Conservation (phyloP, 2,113 vertebrate species). For the Acanthisitta chloris region DNA sequence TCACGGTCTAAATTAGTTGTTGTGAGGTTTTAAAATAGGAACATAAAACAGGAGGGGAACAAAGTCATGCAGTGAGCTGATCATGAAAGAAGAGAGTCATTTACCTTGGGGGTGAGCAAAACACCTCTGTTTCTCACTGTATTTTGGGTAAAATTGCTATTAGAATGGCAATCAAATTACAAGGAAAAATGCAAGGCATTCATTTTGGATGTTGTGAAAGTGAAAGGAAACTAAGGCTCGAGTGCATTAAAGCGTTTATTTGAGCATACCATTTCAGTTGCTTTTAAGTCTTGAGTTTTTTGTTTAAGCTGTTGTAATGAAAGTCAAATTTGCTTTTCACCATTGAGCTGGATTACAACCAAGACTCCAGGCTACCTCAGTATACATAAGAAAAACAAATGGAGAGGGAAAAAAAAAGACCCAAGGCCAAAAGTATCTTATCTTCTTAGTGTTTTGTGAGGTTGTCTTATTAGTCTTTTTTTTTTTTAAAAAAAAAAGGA, state of each 20-base stretch:
- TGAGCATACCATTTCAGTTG: background rate
- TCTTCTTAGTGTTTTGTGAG: background rate
- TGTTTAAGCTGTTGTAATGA: background rate
- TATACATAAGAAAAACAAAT: background rate
- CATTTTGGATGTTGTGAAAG: background rate
- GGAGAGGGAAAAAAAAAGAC: fast-evolving
- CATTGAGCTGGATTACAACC: background rate
- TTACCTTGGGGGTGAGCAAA: background rate
- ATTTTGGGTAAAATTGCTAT: background rate
- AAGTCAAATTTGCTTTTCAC: background rate
- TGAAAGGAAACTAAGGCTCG: background rate
- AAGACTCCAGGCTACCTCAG: background rate
- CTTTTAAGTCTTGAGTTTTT: background rate
- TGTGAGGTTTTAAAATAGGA: background rate
- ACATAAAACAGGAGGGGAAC: background rate
- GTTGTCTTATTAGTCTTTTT: background rate
- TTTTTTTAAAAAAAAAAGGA: background rate
- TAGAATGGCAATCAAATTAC: background rate
- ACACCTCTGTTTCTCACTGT: background rate
- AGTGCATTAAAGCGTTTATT: background rate
- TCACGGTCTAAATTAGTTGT: background rate
- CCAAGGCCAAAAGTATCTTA: background rate
- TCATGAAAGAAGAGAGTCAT: background rate
- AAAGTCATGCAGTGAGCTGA: background rate
- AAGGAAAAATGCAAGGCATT: background rate